Conservation (phyloP, 2,113 vertebrate species). For the Caloenas nicobarica region DNA sequence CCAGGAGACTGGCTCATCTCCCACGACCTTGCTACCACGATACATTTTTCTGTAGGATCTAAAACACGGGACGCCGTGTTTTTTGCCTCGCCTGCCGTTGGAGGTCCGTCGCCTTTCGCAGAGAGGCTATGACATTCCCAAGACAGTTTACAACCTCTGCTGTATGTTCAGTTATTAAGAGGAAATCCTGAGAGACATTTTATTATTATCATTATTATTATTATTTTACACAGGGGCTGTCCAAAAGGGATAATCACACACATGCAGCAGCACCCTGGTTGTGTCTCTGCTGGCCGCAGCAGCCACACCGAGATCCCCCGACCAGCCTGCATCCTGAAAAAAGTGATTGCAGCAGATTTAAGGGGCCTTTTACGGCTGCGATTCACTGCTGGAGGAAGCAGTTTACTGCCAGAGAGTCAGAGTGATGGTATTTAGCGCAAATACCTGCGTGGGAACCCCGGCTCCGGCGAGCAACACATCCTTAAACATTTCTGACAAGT, state of each 20-base stretch:
- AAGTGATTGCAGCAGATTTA: background rate
- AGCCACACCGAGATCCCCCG: background rate
- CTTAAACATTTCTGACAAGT: slow-evolving; percentile 20
- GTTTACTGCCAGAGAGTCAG: background rate
- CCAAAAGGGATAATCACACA: background rate
- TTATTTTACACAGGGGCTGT: background rate
- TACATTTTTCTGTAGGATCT: background rate
- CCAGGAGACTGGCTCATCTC: slow-evolving; percentile 52
- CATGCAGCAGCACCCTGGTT: background rate
- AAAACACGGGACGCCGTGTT: background rate
- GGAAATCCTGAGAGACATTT: background rate
- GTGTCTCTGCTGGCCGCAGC: accelerated
- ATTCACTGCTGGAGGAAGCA: background rate
- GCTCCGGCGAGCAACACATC: background rate
- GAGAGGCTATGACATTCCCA: slow-evolving; percentile 24
- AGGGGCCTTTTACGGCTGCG: accelerated
- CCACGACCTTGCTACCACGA: background rate
- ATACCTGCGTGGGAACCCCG: background rate
- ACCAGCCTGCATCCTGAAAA: background rate
- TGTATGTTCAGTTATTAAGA: background rate
- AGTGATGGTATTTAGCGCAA: background rate
- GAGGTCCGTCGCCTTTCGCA: background rate
- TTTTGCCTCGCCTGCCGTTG: accelerated
- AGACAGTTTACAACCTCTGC: slow-evolving; percentile 33
- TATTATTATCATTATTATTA: background rate